Percentiles rank a stretch among this genome's conserved stretches.
These are phyloP conservation scores for Tubulanus polymorphus DNA, from an alignment of 2,888 invertebrate genomes.

Conservation along the genomic window DNA sequence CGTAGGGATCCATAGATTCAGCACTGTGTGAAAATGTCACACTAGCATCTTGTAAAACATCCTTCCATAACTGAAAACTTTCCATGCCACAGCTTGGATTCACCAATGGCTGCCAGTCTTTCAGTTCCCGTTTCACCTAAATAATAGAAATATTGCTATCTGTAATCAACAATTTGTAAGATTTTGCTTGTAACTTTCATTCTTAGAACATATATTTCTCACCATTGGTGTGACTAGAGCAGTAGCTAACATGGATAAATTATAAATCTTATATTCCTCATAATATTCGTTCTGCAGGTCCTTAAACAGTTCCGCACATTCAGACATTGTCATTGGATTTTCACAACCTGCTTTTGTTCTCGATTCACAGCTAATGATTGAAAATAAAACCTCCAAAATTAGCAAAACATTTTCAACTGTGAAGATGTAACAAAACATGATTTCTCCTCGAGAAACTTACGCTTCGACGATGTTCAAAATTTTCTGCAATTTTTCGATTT, in stretches of 20 bases:
- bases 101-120: conserved; percentile 72
- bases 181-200: conserved; percentile 4
- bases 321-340: conserved; percentile 56
- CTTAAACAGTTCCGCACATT: conserved; percentile 41
- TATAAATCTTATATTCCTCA: conserved; percentile 71
- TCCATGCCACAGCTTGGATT: conserved; percentile 50
- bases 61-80: conserved; percentile 53
- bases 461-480: conserved; percentile 67
- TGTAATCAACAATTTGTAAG: not conserved
- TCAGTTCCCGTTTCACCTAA: conserved; percentile 64
- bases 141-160: conserved; percentile 13
- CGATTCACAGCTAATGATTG: conserved; percentile 44
- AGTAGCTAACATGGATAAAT: conserved; percentile 76
- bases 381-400: not conserved
- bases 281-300: conserved; percentile 45
- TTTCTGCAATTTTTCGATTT: conserved; percentile 68
- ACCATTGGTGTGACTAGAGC: conserved; percentile 76
- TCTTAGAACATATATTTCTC: no score
- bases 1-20: conserved; percentile 63
- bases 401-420: not conserved
- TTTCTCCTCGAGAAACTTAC: conserved; percentile 20
- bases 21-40: conserved; percentile 24
- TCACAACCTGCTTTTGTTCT: conserved; percentile 31
- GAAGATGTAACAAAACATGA: not conserved
- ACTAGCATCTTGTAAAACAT: conserved; percentile 47